Conservation (phyloP, 2,113 vertebrate genomes). For the Hirundichthys speculiger region DNA sequence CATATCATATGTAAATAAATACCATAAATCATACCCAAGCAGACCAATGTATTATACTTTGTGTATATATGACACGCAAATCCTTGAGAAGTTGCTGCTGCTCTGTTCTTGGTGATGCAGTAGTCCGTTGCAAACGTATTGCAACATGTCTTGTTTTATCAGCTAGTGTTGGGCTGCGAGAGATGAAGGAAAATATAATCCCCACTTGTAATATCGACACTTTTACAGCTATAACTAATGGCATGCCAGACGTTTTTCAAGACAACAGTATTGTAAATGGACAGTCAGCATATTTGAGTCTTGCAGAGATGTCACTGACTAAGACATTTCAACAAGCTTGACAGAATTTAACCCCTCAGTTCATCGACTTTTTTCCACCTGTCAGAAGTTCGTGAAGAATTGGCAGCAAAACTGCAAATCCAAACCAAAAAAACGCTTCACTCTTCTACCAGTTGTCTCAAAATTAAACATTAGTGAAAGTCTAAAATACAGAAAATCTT, state of each 20-base stretch:
- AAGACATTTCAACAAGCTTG: not conserved
- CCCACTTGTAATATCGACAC: conserved; percentile 29
- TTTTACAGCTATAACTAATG: conserved; percentile 18
- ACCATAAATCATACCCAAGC: conserved; percentile 59
- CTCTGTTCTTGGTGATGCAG: conserved; percentile 44
- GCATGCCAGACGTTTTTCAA: not conserved
- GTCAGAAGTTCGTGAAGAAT: too few relatives aligned
- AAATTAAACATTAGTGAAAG: too few relatives aligned
- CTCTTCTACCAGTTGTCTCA: too few relatives aligned
- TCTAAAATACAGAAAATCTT: too few relatives aligned
- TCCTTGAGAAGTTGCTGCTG: conserved; percentile 35
- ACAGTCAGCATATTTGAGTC: conserved; percentile 10
- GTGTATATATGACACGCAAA: conserved; percentile 56
- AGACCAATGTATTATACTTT: conserved; percentile 67
- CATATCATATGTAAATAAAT: conserved; percentile 68
- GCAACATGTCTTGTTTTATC: conserved; percentile 35
- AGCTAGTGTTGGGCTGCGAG: conserved; percentile 20
- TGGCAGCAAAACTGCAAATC: too few relatives aligned
- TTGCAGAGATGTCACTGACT: not conserved
- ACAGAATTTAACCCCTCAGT: not conserved
- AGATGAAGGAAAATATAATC: conserved; percentile 27
- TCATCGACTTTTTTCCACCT: too few relatives aligned
- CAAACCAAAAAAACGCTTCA: too few relatives aligned
- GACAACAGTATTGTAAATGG: conserved; percentile 31
- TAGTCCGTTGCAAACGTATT: conserved; percentile 45